Percentiles rank a stretch among this genome's conserved stretches.
Conservation (phyloP, 2,113 vertebrate genomes). For the Neolamprologus variostigma region DNA sequence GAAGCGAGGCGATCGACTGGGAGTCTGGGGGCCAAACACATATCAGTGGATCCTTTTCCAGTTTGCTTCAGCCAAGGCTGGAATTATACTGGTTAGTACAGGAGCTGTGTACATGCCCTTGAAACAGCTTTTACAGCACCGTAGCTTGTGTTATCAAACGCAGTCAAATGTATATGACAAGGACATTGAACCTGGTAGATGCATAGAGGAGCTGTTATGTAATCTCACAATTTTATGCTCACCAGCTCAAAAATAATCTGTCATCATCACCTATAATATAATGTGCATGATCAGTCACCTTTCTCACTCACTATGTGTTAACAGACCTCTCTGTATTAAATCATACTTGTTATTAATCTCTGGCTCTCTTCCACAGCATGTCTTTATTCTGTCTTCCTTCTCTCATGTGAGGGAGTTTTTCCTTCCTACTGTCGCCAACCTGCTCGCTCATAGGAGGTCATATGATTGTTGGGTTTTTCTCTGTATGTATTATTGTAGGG, state of each 20-base stretch:
- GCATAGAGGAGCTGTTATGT: background rate
- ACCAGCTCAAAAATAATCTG: background rate
- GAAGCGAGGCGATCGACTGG: slow-evolving; percentile 81
- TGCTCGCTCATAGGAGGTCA: rapidly evolving
- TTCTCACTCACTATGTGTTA: background rate
- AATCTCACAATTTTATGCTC: background rate
- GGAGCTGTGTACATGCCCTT: background rate
- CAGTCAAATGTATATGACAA: background rate
- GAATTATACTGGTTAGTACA: slow-evolving; percentile 85
- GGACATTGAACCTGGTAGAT: background rate
- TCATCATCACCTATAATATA: background rate
- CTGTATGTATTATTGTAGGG: background rate
- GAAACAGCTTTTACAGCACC: background rate
- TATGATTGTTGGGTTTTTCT: background rate
- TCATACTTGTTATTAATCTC: background rate
- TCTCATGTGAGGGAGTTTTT: background rate
- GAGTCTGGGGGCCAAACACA: slow-evolving; percentile 88
- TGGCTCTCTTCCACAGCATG: background rate
- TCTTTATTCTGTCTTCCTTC: background rate
- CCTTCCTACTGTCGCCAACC: background rate
- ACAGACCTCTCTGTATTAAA: background rate
- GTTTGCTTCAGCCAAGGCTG: slow-evolving; percentile 85
- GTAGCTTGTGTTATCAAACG: background rate
- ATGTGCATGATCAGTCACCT: background rate
- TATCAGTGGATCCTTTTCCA: slow-evolving; percentile 91